Evolutionary conservation across 2,797 vertebrate species (phyloP).

Genomic region (Oceanodroma leucorhoa): DNA sequence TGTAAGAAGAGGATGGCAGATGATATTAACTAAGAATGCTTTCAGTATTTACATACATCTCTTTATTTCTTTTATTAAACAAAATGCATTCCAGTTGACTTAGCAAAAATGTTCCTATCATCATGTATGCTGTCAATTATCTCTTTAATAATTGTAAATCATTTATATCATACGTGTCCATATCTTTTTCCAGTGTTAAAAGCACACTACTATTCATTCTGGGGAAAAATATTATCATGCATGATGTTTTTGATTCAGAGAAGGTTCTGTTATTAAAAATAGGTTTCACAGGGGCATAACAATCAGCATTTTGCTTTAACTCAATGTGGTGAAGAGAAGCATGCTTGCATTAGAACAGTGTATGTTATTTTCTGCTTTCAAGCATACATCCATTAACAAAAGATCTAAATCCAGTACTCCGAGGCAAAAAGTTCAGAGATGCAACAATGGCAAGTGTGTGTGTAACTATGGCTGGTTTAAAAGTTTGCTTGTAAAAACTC

Average conservation of each 20-base stretch:
- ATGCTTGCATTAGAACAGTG: not conserved
- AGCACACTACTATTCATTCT: constrained; percentile 43
- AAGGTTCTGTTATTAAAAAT: not conserved
- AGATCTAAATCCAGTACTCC: not conserved
- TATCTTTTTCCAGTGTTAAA: constrained; percentile 50
- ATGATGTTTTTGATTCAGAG: constrained; percentile 20
- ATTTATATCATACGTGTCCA: not conserved
- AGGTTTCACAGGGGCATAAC: not conserved
- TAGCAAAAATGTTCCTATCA: constrained; percentile 45
- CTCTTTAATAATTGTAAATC: constrained; percentile 49
- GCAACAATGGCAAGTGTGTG: not conserved
- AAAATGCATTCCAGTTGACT: constrained; percentile 56
- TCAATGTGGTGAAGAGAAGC: not conserved
- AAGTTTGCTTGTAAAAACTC: not conserved
- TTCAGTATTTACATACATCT: constrained; percentile 34
- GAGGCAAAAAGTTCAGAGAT: not conserved
- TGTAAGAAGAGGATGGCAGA: not conserved
- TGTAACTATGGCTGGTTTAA: not conserved
- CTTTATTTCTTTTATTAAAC: constrained; percentile 55
- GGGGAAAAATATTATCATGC: not conserved
- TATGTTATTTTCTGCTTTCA: not conserved
- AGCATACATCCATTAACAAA: not conserved
- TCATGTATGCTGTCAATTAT: constrained; percentile 33
- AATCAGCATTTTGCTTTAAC: not conserved
- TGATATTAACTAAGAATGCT: constrained; percentile 53